Percentiles rank a stretch among this genome's conserved stretches.
These are phyloP conservation scores for Spinibarbus caldwelli DNA, from an alignment of 2,797 vertebrate species.

Conservation along the genomic window DNA sequence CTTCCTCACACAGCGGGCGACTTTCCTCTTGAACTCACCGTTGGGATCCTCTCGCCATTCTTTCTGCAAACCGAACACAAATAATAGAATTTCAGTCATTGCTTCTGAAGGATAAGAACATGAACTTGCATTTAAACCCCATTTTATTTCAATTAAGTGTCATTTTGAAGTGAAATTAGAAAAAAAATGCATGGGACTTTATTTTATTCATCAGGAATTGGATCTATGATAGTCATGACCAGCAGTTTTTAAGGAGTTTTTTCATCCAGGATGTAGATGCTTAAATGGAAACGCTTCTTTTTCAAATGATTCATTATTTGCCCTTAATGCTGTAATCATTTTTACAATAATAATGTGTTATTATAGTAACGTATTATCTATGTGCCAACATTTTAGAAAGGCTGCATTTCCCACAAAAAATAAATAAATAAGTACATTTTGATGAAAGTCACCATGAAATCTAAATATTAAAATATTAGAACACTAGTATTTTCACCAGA, in stretches of 20 bases:
- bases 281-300: not conserved
- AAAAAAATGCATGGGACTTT: not conserved
- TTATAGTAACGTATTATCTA: not conserved
- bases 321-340: not conserved
- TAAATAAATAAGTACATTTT: not conserved
- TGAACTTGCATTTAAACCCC: not conserved
- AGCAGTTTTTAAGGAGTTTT: not conserved
- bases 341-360: not conserved
- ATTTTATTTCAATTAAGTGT: not conserved
- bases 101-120: no score
- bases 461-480: no score
- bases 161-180: not conserved
- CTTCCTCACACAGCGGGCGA: slow-evolving; percentile 79
- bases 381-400: not conserved
- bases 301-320: not conserved
- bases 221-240: no score
- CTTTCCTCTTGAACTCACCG: slow-evolving; percentile 80
- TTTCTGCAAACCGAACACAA: slow-evolving; percentile 67
- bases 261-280: not conserved
- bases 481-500: no score
- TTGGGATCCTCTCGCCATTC: slow-evolving; percentile 81
- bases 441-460: not conserved
- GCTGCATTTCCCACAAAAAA: not conserved
- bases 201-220: not conserved
- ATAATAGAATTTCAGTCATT: not conserved